A percentile compares a stretch with the other conserved stretches of the same genome.
These are phyloP conservation scores for Mormyrus lacerda DNA, from an alignment of 2,113 vertebrate genomes.

Conservation along the genomic window DNA sequence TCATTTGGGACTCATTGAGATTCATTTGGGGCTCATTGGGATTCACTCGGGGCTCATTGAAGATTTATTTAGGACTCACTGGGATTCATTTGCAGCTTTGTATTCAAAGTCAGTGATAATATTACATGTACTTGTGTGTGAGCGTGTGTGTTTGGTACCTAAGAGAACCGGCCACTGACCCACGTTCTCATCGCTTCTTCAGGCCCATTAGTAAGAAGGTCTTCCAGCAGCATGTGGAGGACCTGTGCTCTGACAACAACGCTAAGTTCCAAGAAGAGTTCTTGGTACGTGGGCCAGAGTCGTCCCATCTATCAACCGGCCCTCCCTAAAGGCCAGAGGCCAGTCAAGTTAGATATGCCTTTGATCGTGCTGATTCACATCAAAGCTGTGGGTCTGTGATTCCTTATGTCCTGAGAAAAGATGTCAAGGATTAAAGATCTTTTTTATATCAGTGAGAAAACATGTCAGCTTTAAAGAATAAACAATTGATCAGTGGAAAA, in stretches of 20 bases:
- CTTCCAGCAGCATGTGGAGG: slow-evolving; percentile 91
- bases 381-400: slow-evolving; percentile 32
- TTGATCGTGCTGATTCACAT: slow-evolving; percentile 49
- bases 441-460: neutral
- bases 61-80: neutral
- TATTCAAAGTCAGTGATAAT: neutral
- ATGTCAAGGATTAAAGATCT: neutral
- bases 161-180: neutral
- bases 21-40: neutral
- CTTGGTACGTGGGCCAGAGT: slow-evolving; percentile 67
- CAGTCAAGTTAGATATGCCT: slow-evolving; percentile 56
- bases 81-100: neutral
- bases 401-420: neutral
- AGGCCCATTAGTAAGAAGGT: slow-evolving; percentile 94
- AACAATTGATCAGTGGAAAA: neutral
- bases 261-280: slow-evolving; percentile 97
- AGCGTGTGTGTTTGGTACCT: neutral
- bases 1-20: neutral
- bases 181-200: slow-evolving; percentile 26
- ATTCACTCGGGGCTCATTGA: neutral
- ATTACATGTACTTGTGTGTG: slow-evolving; percentile 38
- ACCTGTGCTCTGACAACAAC: slow-evolving; percentile 90
- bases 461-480: neutral
- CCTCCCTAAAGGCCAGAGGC: slow-evolving; percentile 25
- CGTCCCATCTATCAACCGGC: slow-evolving; percentile 15